Percentiles rank a stretch among this genome's conserved stretches.
Evolutionary conservation across 2,888 invertebrate genomes (phyloP).

Genomic region (Pediacus dermestoides): DNA sequence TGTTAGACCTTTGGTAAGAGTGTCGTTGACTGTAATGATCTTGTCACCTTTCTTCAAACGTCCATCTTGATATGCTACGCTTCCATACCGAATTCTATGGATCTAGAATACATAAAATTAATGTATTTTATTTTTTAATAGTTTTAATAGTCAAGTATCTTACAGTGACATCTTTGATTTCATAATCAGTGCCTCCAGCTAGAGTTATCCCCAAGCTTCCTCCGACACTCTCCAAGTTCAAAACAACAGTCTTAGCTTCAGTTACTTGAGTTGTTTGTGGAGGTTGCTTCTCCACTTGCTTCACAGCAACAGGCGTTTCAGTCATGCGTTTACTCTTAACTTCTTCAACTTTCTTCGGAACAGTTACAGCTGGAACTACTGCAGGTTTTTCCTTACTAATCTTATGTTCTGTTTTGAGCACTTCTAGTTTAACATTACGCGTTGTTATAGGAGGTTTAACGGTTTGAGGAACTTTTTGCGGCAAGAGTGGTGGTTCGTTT

Average conservation of each 20-base stretch:
- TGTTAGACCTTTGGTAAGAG: conserved; percentile 75
- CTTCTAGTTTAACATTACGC: conserved; percentile 8
- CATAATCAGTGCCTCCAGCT: conserved; percentile 87
- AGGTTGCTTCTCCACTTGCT: conserved; percentile 15
- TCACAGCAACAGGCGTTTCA: conserved; percentile 1
- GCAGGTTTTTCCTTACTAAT: conserved; percentile 8
- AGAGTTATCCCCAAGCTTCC: conserved; percentile 83
- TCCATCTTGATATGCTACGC: conserved; percentile 84
- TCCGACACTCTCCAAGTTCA: conserved; percentile 64
- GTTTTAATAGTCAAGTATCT: too few species aligned
- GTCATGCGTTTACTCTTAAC: conserved; percentile 19
- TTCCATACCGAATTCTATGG: conserved; percentile 81
- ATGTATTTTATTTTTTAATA: too few species aligned
- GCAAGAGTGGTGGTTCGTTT: conserved; percentile 21
- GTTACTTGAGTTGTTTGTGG: conserved; percentile 10
- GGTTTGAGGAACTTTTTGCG: conserved; percentile 16
- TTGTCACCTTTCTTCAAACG: conserved; percentile 82
- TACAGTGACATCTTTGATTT: conserved; percentile 88
- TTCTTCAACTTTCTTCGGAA: conserved; percentile 20
- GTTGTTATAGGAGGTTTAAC: conserved; percentile 9
- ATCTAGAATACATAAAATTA: conserved; percentile 63
- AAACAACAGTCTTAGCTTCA: conserved; percentile 60
- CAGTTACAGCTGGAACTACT: conserved; percentile 10
- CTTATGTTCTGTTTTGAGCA: conserved; percentile 22
- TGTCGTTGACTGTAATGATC: conserved; percentile 85